Evolutionary conservation across 1,140 invertebrate species (phyloP).

Genomic region (Sitophilus oryzae): DNA sequence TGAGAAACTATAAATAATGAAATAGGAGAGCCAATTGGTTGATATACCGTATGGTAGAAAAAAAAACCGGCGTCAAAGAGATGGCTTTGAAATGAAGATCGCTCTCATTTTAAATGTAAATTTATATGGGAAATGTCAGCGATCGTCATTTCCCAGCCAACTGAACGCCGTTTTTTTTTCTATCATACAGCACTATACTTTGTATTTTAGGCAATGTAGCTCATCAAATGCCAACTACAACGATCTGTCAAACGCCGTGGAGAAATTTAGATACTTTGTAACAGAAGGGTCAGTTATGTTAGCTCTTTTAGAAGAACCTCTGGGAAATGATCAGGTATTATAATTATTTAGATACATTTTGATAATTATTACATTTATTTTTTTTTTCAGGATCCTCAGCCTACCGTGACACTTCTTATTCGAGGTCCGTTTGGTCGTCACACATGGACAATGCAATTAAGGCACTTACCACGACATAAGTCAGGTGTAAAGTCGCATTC

Average conservation of each 20-base stretch:
- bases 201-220: conserved; percentile 56
- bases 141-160: no score
- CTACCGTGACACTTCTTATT: conserved; percentile 73
- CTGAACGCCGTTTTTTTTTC: no score
- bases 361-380: not conserved
- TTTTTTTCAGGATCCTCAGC: conserved; percentile 59
- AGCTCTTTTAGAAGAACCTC: conserved; percentile 83
- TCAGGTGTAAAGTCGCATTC: conserved; percentile 64
- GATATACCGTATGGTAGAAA: no score
- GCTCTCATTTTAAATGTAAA: no score
- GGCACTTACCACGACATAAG: conserved; percentile 75
- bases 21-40: no score
- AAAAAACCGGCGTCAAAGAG: no score
- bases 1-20: no score
- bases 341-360: conserved; percentile 7
- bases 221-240: conserved; percentile 51
- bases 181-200: not conserved
- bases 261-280: conserved; percentile 83
- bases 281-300: conserved; percentile 85
- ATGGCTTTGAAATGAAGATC: no score
- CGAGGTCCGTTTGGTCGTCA: conserved; percentile 88
- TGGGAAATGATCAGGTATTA: conserved; percentile 64
- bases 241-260: conserved; percentile 51
- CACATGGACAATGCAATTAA: conserved; percentile 87
- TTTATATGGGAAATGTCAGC: no score